Evolutionary conservation across 2,888 invertebrate genomes (phyloP).

Genomic region (Slavum lentiscoides): DNA sequence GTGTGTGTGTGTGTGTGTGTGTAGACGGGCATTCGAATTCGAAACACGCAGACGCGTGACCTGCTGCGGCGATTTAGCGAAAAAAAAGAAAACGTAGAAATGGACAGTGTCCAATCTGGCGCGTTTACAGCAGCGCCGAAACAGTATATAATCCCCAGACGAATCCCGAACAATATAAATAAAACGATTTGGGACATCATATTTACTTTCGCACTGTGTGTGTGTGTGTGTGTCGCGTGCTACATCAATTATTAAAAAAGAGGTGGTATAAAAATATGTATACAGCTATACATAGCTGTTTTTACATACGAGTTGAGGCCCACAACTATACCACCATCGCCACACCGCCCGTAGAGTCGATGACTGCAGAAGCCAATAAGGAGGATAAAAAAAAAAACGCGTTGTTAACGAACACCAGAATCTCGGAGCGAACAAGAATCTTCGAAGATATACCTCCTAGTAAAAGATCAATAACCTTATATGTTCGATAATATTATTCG

Average conservation of each 20-base stretch:
- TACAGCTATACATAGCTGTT: neutral
- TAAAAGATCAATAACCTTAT: neutral
- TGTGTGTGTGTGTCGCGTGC: no score
- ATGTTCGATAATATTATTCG: neutral
- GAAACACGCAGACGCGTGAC: slow-evolving; percentile 16
- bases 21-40: slow-evolving; percentile 23
- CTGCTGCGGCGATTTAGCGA: slow-evolving; percentile 8
- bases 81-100: slow-evolving; percentile 18
- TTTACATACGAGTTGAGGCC: neutral
- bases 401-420: neutral
- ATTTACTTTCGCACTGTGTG: neutral
- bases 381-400: neutral
- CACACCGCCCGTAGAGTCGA: neutral
- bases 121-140: slow-evolving; percentile 18
- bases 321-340: no score
- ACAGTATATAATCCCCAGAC: slow-evolving; percentile 33
- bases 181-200: slow-evolving; percentile 14
- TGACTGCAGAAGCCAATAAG: neutral
- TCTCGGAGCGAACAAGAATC: neutral
- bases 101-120: slow-evolving; percentile 50
- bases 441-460: no score
- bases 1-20: neutral
- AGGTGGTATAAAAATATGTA: neutral
- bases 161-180: slow-evolving; percentile 37
- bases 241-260: slow-evolving; percentile 7